Base-by-base conservation (phyloP, 2,113 vertebrate genomes). In the Marmota flaviventris region DNA sequence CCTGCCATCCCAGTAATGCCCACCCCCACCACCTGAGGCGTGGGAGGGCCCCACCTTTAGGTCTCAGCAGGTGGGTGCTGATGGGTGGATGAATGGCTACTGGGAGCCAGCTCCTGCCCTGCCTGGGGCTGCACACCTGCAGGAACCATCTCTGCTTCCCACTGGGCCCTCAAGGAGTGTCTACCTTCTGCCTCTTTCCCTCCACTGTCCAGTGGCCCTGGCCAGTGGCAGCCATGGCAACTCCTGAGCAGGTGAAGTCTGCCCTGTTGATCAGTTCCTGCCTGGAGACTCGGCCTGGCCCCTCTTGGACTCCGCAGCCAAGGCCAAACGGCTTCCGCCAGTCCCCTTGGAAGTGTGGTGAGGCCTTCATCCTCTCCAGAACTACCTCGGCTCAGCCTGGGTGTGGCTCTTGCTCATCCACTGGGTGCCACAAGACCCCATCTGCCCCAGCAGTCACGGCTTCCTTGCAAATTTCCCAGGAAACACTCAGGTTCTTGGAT, bases 361-460 rank as follows among this genome's bases (percentile, higher is more conserved):
- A 18, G 9, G 42, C 29, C 13, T 32, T 51, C 7, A 4, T 61
- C 32, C 67, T 18, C 56, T 58, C 56, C 56, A 58, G 56, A 22
- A 20, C 5, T 22, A 22, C 56, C 20, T 18, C 5, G 22, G 58
- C 11, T 77, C 3, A 14, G 24, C 16, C 37, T 25, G 11, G 34
- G 42, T 27, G 72, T 22, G 20, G n/a, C 20, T 7, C 24, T 32
- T 51, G 27, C 45, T 37, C 6, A 18, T 32, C 18, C 61, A 25
- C 10, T 17, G 48, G 13, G 51, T 12, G 12, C 37, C 29, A 7
- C 1, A 12, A 14, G 63, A 58, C 24, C 42, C 34, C 0, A 2
- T 9, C 4, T 5, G 5, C 39, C 51, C 0, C 2, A 1, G 7
- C 2, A 29, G 27, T 14, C 18, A 39, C 51, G 45, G 8, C 18